A percentile compares a stretch with the other conserved stretches of the same genome.
These are phyloP conservation scores for Brachyopa scutellaris DNA, from an alignment of 2,888 invertebrate genomes.

Conservation along the genomic window DNA sequence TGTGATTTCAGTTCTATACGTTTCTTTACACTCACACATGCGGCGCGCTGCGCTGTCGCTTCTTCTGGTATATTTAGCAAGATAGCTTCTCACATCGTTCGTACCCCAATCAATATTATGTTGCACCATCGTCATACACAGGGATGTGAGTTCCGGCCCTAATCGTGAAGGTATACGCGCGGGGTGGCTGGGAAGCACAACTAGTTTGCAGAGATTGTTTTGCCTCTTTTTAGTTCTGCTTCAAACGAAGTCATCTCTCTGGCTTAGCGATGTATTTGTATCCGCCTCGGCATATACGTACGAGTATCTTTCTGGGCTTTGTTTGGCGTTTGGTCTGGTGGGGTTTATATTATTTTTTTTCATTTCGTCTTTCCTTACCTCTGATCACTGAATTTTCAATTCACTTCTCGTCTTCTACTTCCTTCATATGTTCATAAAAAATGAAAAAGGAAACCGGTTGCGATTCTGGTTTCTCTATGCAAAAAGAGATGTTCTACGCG, in stretches of 20 bases:
- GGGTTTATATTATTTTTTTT: not conserved
- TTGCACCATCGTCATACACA: slow-evolving; percentile 54
- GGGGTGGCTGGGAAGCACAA: slow-evolving; percentile 20
- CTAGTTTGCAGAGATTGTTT: slow-evolving; percentile 61
- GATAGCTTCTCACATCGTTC: slow-evolving; percentile 22
- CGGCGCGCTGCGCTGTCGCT: slow-evolving; percentile 19
- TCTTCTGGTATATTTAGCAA: slow-evolving; percentile 64
- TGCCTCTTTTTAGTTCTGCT: slow-evolving; percentile 19
- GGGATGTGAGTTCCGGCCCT: slow-evolving; percentile 63
- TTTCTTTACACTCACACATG: slow-evolving; percentile 65
- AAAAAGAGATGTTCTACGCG: slow-evolving; percentile 43
- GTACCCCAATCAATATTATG: slow-evolving; percentile 68
- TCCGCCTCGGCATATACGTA: slow-evolving; percentile 52
- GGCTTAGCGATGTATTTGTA: slow-evolving; percentile 39
- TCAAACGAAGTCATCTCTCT: slow-evolving; percentile 34
- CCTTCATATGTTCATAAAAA: slow-evolving; percentile 57
- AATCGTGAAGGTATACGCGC: slow-evolving; percentile 7
- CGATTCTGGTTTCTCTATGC: slow-evolving; percentile 52
- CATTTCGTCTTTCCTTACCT: not conserved
- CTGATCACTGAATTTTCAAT: slow-evolving; percentile 65
- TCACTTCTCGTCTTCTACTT: slow-evolving; percentile 71
- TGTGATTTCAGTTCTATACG: slow-evolving; percentile 44
- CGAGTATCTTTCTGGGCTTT: slow-evolving; percentile 39
- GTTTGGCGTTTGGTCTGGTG: slow-evolving; percentile 47
- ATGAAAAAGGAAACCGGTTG: slow-evolving; percentile 60